Percentiles rank a stretch among this genome's conserved stretches.
Evolutionary conservation across 1,140 invertebrate species (phyloP).

Genomic region (Zaprionus davidi): DNA sequence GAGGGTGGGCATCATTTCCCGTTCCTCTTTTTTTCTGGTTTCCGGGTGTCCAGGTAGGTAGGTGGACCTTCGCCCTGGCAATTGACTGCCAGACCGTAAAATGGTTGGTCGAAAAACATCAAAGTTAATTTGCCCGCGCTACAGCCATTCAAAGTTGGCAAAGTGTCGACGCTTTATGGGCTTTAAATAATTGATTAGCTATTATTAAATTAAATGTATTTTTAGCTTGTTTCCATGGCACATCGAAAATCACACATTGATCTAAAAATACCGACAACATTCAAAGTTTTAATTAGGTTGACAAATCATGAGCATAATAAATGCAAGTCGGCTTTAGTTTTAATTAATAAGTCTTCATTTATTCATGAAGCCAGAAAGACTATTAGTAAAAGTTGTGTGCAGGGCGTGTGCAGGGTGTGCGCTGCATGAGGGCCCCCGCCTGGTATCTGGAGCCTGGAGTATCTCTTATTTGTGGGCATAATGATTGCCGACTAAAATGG

Average conservation of each 20-base stretch:
- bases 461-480: no score
- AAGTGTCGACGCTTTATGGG: conserved; percentile 20
- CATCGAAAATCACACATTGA: not conserved
- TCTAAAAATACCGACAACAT: not conserved
- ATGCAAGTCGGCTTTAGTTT: not conserved
- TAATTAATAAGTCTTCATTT: not conserved
- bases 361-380: not conserved
- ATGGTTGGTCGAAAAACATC: conserved; percentile 48
- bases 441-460: no score
- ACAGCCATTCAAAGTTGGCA: not conserved
- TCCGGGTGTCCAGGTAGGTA: not conserved
- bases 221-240: conserved; percentile 13
- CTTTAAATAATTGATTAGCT: conserved; percentile 42
- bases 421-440: no score
- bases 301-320: conserved; percentile 19
- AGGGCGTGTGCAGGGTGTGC: no score
- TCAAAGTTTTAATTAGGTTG: conserved; percentile 17
- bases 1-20: not conserved
- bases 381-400: no score
- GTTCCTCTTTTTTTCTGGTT: not conserved
- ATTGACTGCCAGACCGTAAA: conserved; percentile 56
- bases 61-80: conserved; percentile 16
- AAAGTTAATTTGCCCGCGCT: conserved; percentile 41
- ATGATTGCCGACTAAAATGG: no score
- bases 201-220: conserved; percentile 42